Evolutionary conservation across 1,140 invertebrate genomes (phyloP).

Genomic region (Dreissena polymorpha): DNA sequence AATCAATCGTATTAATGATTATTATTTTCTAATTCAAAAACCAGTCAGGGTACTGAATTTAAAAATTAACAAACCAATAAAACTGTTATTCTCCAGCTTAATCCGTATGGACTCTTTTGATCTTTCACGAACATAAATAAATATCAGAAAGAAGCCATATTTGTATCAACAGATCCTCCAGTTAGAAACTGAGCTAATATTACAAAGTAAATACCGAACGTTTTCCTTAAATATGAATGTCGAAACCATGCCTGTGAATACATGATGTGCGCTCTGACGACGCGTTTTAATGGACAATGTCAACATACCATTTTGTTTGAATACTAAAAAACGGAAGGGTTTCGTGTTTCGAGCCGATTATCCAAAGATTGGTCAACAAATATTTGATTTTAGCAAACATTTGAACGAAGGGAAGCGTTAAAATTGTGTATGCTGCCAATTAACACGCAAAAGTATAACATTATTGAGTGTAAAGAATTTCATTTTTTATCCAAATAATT

Average conservation of each 20-base stretch:
- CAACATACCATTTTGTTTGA: slow-evolving; percentile 51
- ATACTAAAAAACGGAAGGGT: slow-evolving; percentile 44
- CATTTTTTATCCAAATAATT: no score
- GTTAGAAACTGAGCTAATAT: slow-evolving; percentile 51
- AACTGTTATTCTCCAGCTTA: no score
- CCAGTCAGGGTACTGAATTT: no score
- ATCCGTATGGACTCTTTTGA: no score
- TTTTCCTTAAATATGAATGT: slow-evolving; percentile 23
- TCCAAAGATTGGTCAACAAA: slow-evolving; percentile 19
- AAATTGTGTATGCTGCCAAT: neutral
- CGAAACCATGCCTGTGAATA: slow-evolving; percentile 42
- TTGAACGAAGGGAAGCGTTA: no score
- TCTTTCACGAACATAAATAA: no score
- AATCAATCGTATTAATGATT: no score
- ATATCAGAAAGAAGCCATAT: no score
- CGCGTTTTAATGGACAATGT: slow-evolving; percentile 27
- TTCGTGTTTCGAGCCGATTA: slow-evolving; percentile 31
- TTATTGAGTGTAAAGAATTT: no score
- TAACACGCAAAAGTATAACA: no score
- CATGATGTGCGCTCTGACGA: slow-evolving; percentile 4
- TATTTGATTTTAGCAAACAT: slow-evolving; percentile 17
- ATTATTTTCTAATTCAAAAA: no score
- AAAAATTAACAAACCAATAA: no score
- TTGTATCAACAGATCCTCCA: neutral
- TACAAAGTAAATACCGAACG: slow-evolving; percentile 40